Percentiles rank a stretch among this genome's conserved stretches.
Conservation (phyloP, 1,140 invertebrate species). For the Eubasilissa regina region DNA sequence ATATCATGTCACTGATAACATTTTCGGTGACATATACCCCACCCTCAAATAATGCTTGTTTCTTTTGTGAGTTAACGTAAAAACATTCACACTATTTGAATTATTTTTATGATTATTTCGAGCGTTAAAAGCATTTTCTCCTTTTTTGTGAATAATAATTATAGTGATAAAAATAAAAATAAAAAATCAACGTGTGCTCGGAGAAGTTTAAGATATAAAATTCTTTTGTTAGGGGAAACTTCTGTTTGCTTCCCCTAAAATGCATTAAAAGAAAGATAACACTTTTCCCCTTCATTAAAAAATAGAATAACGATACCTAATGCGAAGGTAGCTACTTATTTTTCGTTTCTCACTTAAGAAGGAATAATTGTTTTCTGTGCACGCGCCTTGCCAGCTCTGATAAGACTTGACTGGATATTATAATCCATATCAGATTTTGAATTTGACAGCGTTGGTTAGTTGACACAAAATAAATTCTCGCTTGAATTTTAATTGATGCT, state of each 20-base stretch:
- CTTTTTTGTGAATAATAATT: no score
- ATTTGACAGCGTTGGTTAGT: no score
- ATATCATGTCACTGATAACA: no score
- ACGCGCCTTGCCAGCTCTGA: slow-evolving; percentile 2
- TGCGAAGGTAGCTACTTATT: not conserved
- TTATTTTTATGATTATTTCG: no score
- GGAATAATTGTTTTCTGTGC: slow-evolving; percentile 19
- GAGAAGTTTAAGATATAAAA: not conserved
- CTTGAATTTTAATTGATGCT: no score
- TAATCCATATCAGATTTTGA: slow-evolving; percentile 2
- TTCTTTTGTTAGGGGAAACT: not conserved
- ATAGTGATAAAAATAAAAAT: not conserved
- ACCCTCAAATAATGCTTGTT: no score
- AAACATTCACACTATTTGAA: no score
- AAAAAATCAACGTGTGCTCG: not conserved
- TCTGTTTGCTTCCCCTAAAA: slow-evolving; percentile 11
- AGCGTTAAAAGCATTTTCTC: no score
- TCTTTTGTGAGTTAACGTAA: no score
- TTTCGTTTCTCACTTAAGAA: slow-evolving; percentile 1
- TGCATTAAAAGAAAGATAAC: slow-evolving; percentile 36
- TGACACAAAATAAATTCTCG: no score
- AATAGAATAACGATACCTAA: slow-evolving; percentile 17
- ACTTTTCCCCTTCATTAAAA: slow-evolving; percentile 22
- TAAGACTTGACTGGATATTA: slow-evolving; percentile 16
- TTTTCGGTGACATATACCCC: no score